Percentiles rank a stretch among this genome's conserved stretches.
phyloP scores from a whole-genome alignment of 2,113 vertebrate genomes.

The Chloropsis hardwickii region DNA sequence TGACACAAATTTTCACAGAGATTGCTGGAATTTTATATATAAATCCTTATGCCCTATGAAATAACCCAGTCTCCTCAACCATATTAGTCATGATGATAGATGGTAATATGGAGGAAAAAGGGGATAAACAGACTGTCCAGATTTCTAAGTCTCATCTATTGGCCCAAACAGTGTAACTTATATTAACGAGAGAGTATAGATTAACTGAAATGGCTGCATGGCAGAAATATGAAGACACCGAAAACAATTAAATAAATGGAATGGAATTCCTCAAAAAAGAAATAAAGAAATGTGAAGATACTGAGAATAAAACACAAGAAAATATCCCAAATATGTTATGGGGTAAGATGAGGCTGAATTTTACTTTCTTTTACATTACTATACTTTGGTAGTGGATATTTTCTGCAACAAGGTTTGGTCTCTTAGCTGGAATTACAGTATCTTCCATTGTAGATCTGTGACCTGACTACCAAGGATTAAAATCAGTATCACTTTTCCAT shows the following conservation, averaged over 20 bases:
- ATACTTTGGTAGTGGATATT: neutral
- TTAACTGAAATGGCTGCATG: neutral
- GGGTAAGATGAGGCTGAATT: neutral
- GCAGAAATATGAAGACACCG: neutral
- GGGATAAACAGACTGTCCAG: neutral
- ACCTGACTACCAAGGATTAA: slow-evolving; percentile 36
- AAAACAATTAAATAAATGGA: neutral
- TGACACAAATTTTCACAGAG: neutral
- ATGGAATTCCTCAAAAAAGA: neutral
- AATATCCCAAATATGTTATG: neutral
- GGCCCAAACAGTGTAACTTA: neutral
- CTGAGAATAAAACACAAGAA: neutral
- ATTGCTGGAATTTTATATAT: neutral
- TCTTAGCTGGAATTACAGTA: slow-evolving; percentile 55
- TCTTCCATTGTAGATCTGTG: slow-evolving; percentile 28
- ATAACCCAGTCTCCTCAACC: neutral
- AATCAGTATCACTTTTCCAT: slow-evolving; percentile 53
- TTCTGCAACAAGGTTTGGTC: neutral
- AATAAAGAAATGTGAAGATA: neutral
- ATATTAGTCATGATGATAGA: neutral
- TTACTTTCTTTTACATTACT: neutral
- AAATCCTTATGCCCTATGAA: neutral
- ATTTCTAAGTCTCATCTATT: neutral
- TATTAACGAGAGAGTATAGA: neutral
- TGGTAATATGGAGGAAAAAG: neutral